Conservation (phyloP, 1,140 invertebrate species). For the Drosophila littoralis region DNA sequence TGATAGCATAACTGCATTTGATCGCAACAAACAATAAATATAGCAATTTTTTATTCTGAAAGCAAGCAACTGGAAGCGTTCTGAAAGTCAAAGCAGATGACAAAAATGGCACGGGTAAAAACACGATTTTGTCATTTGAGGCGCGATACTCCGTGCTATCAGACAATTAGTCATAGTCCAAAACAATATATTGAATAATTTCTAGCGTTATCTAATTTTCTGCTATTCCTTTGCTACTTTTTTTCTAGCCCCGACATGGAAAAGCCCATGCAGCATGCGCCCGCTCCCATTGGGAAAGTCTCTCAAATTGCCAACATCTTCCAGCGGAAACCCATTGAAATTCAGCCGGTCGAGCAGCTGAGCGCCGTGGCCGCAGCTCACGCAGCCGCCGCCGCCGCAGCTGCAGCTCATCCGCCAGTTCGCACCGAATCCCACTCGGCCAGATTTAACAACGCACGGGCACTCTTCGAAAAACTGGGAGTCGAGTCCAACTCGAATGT, state of each 20-base stretch:
- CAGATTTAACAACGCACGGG: constrained; percentile 95
- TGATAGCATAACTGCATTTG: constrained; percentile 13
- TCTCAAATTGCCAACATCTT: constrained; percentile 96
- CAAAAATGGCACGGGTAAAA: constrained; percentile 69
- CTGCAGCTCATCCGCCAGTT: constrained; percentile 87
- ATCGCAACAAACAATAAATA: constrained; percentile 36
- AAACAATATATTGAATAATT: constrained; percentile 7
- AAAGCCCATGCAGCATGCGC: constrained; percentile 88
- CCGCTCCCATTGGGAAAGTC: constrained; percentile 90
- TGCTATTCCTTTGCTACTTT: background rate
- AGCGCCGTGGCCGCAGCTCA: constrained; percentile 78
- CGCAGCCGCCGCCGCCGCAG: constrained; percentile 69
- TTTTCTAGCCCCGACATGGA: constrained; percentile 85
- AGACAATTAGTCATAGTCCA: constrained; percentile 31
- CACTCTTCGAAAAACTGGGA: constrained; percentile 96
- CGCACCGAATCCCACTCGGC: constrained; percentile 94
- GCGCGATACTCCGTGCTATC: constrained; percentile 11
- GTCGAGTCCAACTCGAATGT: constrained; percentile 87
- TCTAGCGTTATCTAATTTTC: background rate
- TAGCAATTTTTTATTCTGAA: constrained; percentile 33
- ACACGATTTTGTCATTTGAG: constrained; percentile 24
- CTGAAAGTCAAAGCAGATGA: constrained; percentile 57
- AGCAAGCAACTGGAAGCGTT: constrained; percentile 24
- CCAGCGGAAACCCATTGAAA: constrained; percentile 87
- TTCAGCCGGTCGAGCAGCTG: constrained; percentile 79